phyloP scores from a whole-genome alignment of 2,797 vertebrate species.

The Arrhamphus sclerolepis region DNA sequence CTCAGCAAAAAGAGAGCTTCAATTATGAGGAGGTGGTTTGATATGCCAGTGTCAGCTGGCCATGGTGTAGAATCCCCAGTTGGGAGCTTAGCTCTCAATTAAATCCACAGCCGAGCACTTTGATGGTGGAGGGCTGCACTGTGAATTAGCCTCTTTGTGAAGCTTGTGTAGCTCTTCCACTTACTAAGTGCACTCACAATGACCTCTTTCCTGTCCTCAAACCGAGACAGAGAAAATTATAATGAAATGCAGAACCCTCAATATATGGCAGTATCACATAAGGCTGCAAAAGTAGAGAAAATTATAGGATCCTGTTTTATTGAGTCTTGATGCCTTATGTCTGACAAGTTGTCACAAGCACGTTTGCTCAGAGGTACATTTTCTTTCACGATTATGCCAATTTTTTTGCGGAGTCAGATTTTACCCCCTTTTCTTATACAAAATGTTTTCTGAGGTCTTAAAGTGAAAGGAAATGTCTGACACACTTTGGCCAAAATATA shows the following conservation, averaged over 20 bases:
- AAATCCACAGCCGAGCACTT: slow-evolving; percentile 70
- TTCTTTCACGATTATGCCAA: slow-evolving; percentile 13
- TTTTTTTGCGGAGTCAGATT: no score
- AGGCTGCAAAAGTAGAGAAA: slow-evolving; percentile 13
- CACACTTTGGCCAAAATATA: no score
- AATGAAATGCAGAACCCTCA: slow-evolving; percentile 47
- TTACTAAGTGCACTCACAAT: slow-evolving; percentile 64
- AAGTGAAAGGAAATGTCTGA: no score
- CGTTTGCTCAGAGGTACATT: slow-evolving; percentile 2
- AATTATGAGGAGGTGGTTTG: slow-evolving; percentile 59
- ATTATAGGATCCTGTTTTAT: slow-evolving; percentile 26
- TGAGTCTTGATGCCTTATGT: slow-evolving; percentile 14
- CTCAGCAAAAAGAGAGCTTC: slow-evolving; percentile 56
- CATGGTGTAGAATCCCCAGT: slow-evolving; percentile 57
- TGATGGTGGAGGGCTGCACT: slow-evolving; percentile 62
- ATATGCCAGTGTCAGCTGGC: slow-evolving; percentile 68
- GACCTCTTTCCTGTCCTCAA: slow-evolving; percentile 62
- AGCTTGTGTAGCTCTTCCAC: slow-evolving; percentile 61
- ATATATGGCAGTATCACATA: slow-evolving; percentile 11
- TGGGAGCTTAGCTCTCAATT: slow-evolving; percentile 74
- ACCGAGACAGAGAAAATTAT: slow-evolving; percentile 43
- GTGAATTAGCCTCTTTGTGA: slow-evolving; percentile 67
- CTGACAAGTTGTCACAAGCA: slow-evolving; percentile 25
- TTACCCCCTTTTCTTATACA: no score
- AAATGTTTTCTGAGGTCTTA: no score